phyloP scores from a whole-genome alignment of 1,140 invertebrate species.

The Antheraea mylitta region DNA sequence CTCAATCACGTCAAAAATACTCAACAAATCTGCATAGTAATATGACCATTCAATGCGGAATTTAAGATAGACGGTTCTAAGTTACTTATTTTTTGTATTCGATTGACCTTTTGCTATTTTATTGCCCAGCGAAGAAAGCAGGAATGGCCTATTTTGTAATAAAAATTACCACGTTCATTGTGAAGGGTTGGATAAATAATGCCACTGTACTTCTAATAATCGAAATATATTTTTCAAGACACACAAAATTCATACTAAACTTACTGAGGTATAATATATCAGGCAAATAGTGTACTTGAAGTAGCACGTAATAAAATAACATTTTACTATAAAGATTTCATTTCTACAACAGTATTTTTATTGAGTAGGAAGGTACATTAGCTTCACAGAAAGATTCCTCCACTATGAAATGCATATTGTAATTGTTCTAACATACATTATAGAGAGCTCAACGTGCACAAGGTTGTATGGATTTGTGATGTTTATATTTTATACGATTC shows the following conservation, averaged over 20 bases:
- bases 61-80: too few relatives aligned
- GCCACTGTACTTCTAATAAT: constrained; percentile 56
- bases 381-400: constrained; percentile 47
- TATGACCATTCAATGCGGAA: too few relatives aligned
- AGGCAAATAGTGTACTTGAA: constrained; percentile 54
- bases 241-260: constrained; percentile 68
- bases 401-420: constrained; percentile 45
- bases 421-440: constrained; percentile 27
- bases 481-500: constrained; percentile 25
- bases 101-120: too few relatives aligned
- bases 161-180: background rate
- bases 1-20: too few relatives aligned
- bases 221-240: constrained; percentile 66
- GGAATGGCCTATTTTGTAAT: too few relatives aligned
- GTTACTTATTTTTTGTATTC: too few relatives aligned
- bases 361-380: constrained; percentile 36
- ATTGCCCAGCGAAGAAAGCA: too few relatives aligned
- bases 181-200: constrained; percentile 51
- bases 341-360: constrained; percentile 38
- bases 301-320: constrained; percentile 45
- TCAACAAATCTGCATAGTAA: too few relatives aligned
- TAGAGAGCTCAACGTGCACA: constrained; percentile 51
- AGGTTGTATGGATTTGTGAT: constrained; percentile 44
- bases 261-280: constrained; percentile 72
- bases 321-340: constrained; percentile 37